A percentile compares a stretch with the other conserved stretches of the same genome.
These are phyloP conservation scores for Lapara coniferarum DNA, from an alignment of 2,888 invertebrate species.

Conservation along the genomic window DNA sequence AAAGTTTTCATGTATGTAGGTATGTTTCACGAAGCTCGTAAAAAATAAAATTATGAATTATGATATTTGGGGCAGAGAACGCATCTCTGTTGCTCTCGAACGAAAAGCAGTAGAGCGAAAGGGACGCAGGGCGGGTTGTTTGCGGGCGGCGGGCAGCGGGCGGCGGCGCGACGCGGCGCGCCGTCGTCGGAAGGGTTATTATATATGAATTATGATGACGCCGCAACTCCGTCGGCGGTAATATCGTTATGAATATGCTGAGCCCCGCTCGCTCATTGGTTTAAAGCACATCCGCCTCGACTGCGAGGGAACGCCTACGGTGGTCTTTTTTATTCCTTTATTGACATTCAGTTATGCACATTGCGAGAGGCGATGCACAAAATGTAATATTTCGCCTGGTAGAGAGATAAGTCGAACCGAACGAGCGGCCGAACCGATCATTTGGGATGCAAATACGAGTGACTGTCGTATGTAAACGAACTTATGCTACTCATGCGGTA, in stretches of 20 bases:
- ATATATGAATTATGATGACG: constrained; percentile 84
- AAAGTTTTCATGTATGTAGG: constrained; percentile 57
- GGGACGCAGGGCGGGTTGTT: constrained; percentile 75
- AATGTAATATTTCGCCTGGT: constrained; percentile 80
- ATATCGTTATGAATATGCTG: constrained; percentile 84
- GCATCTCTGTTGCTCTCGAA: constrained; percentile 69
- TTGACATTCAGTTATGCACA: constrained; percentile 83
- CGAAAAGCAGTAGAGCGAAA: constrained; percentile 54
- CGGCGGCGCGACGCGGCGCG: constrained; percentile 64
- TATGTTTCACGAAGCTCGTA: constrained; percentile 56
- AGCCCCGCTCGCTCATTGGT: constrained; percentile 79
- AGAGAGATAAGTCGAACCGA: constrained; percentile 74
- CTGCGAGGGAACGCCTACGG: constrained; percentile 79
- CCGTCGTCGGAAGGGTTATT: constrained; percentile 81
- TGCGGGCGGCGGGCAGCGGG: constrained; percentile 63
- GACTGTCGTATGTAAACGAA: constrained; percentile 83
- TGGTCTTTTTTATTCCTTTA: constrained; percentile 80
- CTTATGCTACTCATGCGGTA: constrained; percentile 80
- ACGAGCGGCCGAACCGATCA: constrained; percentile 73
- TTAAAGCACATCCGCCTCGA: constrained; percentile 79
- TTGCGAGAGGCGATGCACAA: constrained; percentile 79
- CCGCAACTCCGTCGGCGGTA: constrained; percentile 79
- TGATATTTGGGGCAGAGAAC: constrained; percentile 68
- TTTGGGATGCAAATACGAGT: constrained; percentile 82
- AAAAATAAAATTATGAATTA: constrained; percentile 82